Evolutionary conservation across 1,140 invertebrate species (phyloP).

Genomic region (Frieseomelitta varia): DNA sequence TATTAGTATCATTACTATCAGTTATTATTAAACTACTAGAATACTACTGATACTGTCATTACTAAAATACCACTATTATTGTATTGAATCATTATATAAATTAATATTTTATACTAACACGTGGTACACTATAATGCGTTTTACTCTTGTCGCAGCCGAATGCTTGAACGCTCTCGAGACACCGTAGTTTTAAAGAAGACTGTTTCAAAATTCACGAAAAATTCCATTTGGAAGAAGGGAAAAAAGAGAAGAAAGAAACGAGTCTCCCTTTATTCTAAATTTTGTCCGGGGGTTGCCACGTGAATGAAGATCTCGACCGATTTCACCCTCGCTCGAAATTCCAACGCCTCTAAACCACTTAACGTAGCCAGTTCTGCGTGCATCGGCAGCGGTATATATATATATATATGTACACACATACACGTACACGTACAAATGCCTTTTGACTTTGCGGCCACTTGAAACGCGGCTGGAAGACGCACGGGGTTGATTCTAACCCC

Average conservation of each 20-base stretch:
- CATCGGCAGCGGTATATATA: background rate
- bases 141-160: no score
- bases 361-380: background rate
- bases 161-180: no score
- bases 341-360: slow-evolving; percentile 19
- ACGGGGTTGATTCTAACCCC: background rate
- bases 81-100: no score
- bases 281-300: background rate
- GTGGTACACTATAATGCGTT: no score
- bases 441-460: background rate
- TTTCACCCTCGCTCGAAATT: slow-evolving; percentile 20
- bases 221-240: background rate
- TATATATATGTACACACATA: no score
- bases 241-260: background rate
- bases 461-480: slow-evolving; percentile 5
- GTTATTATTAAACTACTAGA: no score
- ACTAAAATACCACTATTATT: no score
- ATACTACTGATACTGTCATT: no score
- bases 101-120: no score
- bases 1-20: no score
- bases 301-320: slow-evolving; percentile 2
- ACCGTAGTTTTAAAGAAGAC: background rate
- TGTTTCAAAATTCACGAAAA: no score
- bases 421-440: background rate
- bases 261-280: background rate